phyloP scores from a whole-genome alignment of 2,797 vertebrate species.

The Sebastes hubbsi region DNA sequence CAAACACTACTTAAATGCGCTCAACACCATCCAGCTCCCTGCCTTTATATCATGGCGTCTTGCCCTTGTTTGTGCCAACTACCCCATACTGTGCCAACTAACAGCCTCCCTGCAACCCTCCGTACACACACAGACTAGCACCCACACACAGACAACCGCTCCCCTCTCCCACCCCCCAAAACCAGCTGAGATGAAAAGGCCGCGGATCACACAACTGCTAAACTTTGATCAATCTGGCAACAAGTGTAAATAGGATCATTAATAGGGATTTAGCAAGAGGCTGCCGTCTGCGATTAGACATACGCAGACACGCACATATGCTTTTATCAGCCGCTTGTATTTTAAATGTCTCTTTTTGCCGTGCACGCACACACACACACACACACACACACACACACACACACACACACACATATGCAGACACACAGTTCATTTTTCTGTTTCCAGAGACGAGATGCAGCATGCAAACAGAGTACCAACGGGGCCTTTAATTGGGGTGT shows the following conservation, averaged over 20 bases:
- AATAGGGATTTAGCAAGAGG: slow-evolving; percentile 76
- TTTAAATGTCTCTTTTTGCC: slow-evolving; percentile 43
- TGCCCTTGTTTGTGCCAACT: slow-evolving; percentile 70
- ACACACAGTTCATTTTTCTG: slow-evolving; percentile 32
- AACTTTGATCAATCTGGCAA: slow-evolving; percentile 84
- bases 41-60: slow-evolving; percentile 67
- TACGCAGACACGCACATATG: slow-evolving; percentile 55
- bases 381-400: neutral
- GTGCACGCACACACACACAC: neutral
- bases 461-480: slow-evolving; percentile 43
- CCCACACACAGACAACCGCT: neutral
- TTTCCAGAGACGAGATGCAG: slow-evolving; percentile 48
- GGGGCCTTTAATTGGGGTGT: slow-evolving; percentile 78
- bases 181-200: slow-evolving; percentile 76
- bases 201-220: slow-evolving; percentile 68
- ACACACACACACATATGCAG: neutral
- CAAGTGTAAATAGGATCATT: slow-evolving; percentile 84
- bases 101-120: slow-evolving; percentile 54
- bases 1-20: slow-evolving; percentile 37
- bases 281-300: slow-evolving; percentile 73
- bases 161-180: neutral
- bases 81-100: slow-evolving; percentile 70
- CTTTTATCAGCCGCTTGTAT: slow-evolving; percentile 21
- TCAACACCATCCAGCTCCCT: slow-evolving; percentile 38
- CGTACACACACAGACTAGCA: slow-evolving; percentile 31